A percentile compares a stretch with the other conserved stretches of the same genome.
These are phyloP conservation scores for Platyrinchus mystaceus DNA, from an alignment of 2,797 vertebrate genomes.

Conservation along the genomic window DNA sequence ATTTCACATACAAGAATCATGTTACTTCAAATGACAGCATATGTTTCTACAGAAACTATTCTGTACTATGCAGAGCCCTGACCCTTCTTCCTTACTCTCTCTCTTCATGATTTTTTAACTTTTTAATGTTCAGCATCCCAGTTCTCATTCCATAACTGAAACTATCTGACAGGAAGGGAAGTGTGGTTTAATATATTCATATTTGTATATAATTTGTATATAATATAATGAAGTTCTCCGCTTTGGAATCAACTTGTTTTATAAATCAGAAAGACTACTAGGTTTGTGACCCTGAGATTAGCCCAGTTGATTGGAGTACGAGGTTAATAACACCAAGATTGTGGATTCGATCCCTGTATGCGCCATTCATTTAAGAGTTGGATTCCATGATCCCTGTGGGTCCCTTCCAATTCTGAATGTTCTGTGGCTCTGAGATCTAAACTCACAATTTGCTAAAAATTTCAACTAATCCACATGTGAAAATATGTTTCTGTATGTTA, in stretches of 20 bases:
- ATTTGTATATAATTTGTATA: not conserved
- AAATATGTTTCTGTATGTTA: not conserved
- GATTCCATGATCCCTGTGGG: not conserved
- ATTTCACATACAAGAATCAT: not conserved
- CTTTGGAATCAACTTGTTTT: not conserved
- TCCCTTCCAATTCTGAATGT: not conserved
- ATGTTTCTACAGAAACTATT: not conserved
- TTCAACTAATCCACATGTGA: not conserved
- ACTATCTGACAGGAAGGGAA: not conserved
- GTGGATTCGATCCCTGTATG: not conserved
- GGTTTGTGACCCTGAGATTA: not conserved
- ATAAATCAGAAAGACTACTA: not conserved
- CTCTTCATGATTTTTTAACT: not conserved
- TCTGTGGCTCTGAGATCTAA: not conserved
- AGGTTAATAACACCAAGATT: not conserved
- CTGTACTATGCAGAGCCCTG: not conserved
- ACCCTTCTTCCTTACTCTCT: not conserved
- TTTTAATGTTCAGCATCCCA: not conserved
- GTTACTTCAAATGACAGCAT: not conserved
- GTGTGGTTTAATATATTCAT: not conserved
- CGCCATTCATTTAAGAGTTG: not conserved
- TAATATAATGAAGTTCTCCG: not conserved
- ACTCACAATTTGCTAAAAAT: not conserved
- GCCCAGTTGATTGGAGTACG: not conserved
- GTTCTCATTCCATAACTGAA: not conserved